phyloP scores from a whole-genome alignment of 2,888 invertebrate genomes.

The Scaptomyza reducta region DNA sequence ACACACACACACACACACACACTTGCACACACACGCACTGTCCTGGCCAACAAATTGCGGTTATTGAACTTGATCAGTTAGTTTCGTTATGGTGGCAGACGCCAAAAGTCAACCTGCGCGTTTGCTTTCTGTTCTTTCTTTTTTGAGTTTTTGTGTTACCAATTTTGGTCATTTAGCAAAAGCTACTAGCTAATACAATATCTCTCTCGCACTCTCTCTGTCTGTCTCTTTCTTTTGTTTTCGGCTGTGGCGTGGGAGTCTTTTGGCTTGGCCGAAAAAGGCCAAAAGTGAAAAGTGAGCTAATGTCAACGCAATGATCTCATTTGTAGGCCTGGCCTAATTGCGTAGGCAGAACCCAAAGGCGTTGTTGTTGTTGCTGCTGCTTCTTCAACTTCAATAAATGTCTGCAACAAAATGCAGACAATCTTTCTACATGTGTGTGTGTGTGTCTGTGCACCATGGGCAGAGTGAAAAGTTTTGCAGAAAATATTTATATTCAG shows the following conservation, averaged over 20 bases:
- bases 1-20: conserved; percentile 17
- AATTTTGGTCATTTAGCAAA: conserved; percentile 69
- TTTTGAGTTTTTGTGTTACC: conserved; percentile 37
- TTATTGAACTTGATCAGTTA: conserved; percentile 67
- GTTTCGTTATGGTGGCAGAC: conserved; percentile 36
- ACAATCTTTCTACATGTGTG: background rate
- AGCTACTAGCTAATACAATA: conserved; percentile 19
- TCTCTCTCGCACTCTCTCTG: too few relatives aligned
- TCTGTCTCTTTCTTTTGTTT: background rate
- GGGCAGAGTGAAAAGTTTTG: background rate
- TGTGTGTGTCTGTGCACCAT: conserved; percentile 7
- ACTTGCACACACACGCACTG: conserved; percentile 7
- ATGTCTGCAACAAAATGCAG: conserved; percentile 35
- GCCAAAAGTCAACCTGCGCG: conserved; percentile 49
- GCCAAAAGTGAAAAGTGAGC: conserved; percentile 77
- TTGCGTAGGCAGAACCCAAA: conserved; percentile 59
- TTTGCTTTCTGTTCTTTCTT: conserved; percentile 22
- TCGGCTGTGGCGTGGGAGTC: conserved; percentile 26
- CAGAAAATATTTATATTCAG: too few relatives aligned
- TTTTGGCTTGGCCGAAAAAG: conserved; percentile 51
- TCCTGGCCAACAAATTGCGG: conserved; percentile 72
- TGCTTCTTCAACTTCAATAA: conserved; percentile 7
- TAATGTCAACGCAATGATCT: conserved; percentile 75
- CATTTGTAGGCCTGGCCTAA: conserved; percentile 72
- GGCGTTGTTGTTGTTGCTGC: background rate